These are phyloP conservation scores for Ophion ellenae DNA, from an alignment of 2,888 invertebrate species.

Conservation along the genomic window DNA sequence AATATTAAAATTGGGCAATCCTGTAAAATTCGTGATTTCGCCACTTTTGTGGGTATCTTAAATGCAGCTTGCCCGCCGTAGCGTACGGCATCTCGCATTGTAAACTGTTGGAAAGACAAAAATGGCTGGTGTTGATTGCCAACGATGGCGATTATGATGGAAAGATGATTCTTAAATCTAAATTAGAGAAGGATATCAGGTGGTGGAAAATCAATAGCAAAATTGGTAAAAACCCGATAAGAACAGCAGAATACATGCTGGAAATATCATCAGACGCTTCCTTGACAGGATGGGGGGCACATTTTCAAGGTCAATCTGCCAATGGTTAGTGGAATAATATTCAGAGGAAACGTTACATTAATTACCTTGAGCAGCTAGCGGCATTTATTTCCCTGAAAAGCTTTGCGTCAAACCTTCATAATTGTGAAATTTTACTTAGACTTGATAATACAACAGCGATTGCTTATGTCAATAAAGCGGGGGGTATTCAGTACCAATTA, in stretches of 20 bases:
- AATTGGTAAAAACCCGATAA: slow-evolving; percentile 21
- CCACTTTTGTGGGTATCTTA: background rate
- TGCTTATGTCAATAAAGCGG: no score
- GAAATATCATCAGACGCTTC: background rate
- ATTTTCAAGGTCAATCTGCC: no score
- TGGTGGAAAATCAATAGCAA: slow-evolving; percentile 23
- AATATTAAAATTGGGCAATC: no score
- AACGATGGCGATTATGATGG: background rate
- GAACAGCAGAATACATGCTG: slow-evolving; percentile 5
- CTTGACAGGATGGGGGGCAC: no score
- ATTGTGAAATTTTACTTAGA: background rate
- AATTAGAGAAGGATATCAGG: background rate
- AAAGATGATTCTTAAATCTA: background rate
- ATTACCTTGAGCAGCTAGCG: background rate
- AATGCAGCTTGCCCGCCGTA: slow-evolving; percentile 1
- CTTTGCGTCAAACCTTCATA: background rate
- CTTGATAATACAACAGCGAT: no score
- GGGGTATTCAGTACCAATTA: no score
- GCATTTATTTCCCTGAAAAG: slow-evolving; percentile 3
- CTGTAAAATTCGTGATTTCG: no score
- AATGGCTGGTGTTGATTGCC: slow-evolving; percentile 12
- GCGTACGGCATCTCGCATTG: slow-evolving; percentile 6
- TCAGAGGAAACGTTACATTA: background rate
- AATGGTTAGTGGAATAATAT: no score
- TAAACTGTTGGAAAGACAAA: slow-evolving; percentile 17